These are phyloP conservation scores for Erythrolamprus reginae DNA, from an alignment of 2,113 vertebrate genomes.

Conservation along the genomic window DNA sequence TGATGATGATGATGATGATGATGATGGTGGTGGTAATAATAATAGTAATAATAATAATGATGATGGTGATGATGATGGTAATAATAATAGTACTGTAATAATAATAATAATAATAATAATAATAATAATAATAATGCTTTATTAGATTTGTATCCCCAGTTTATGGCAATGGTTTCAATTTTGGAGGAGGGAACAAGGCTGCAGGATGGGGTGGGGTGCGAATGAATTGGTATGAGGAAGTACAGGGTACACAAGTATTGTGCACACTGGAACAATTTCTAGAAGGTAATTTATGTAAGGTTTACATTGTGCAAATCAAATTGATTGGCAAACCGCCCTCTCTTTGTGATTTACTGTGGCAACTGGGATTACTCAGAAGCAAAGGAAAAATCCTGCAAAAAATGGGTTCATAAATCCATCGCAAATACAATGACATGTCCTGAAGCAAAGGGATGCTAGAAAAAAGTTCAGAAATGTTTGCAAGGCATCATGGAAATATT, in stretches of 20 bases:
- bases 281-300: too few species aligned
- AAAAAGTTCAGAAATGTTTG: too few species aligned
- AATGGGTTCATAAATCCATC: not conserved
- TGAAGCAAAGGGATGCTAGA: too few species aligned
- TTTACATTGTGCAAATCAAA: not conserved
- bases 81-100: too few species aligned
- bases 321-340: not conserved
- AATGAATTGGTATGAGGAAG: not conserved
- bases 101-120: too few species aligned
- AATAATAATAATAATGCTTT: too few species aligned
- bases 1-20: too few species aligned
- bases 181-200: not conserved
- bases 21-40: too few species aligned
- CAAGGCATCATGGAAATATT: too few species aligned
- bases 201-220: rapidly evolving
- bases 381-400: not conserved
- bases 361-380: not conserved
- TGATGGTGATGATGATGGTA: too few species aligned
- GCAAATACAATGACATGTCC: not conserved
- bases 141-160: too few species aligned
- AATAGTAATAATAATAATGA: too few species aligned
- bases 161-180: not conserved
- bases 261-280: not conserved
- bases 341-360: not conserved
- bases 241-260: not conserved